Evolutionary conservation across 2,797 vertebrate genomes (phyloP).

Genomic region (Acanthis flammea): DNA sequence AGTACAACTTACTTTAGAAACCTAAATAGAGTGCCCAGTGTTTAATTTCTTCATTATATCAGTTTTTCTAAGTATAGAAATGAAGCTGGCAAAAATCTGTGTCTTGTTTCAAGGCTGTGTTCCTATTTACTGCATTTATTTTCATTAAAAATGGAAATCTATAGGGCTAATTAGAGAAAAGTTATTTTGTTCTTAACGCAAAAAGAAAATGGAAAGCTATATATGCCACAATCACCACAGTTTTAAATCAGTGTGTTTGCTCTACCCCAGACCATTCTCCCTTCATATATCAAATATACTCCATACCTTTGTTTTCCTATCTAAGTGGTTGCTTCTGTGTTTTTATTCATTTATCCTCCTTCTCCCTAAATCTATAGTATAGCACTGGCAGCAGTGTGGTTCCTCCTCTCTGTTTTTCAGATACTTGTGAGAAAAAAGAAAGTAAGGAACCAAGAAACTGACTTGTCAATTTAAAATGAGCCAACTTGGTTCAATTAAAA

Average conservation of each 20-base stretch:
- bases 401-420: neutral
- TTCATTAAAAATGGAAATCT: neutral
- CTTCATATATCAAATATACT: neutral
- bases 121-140: neutral
- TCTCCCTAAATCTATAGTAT: neutral
- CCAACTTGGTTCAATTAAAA: neutral
- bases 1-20: neutral
- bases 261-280: neutral
- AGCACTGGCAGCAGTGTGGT: fast-evolving
- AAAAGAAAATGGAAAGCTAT: neutral
- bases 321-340: neutral
- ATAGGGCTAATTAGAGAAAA: neutral
- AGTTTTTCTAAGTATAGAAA: neutral
- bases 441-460: neutral
- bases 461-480: neutral
- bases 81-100: neutral
- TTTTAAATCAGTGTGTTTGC: neutral
- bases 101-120: neutral
- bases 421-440: neutral
- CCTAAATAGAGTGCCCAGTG: neutral
- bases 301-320: neutral
- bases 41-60: neutral
- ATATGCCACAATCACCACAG: neutral
- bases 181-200: neutral
- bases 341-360: neutral